Percentiles rank a stretch among this genome's conserved stretches.
These are phyloP conservation scores for Eupsilia transversa DNA, from an alignment of 2,888 invertebrate genomes.

Conservation along the genomic window DNA sequence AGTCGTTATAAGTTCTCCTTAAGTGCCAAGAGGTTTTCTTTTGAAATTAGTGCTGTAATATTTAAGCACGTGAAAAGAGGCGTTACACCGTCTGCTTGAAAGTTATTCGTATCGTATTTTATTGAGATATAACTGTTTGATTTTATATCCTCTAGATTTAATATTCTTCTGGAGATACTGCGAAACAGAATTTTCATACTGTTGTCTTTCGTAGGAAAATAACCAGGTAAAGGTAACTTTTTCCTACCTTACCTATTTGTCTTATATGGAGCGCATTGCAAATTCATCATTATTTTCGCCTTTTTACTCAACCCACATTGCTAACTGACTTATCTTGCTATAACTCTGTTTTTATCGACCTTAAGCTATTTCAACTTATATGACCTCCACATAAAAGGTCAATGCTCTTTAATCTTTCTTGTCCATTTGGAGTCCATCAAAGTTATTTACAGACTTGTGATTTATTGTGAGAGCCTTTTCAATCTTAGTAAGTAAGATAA, in stretches of 20 bases:
- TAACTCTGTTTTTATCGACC: constrained; percentile 16
- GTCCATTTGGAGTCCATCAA: constrained; percentile 37
- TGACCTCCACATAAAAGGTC: constrained; percentile 17
- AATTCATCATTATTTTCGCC: not conserved
- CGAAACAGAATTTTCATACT: not conserved
- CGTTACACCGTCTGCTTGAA: constrained; percentile 46
- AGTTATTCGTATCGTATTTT: constrained; percentile 43
- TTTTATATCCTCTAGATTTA: constrained; percentile 24
- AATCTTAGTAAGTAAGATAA: constrained; percentile 34
- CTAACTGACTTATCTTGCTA: not conserved
- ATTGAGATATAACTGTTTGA: constrained; percentile 18
- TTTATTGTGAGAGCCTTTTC: constrained; percentile 39
- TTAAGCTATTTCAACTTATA: constrained; percentile 18
- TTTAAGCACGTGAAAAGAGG: constrained; percentile 57
- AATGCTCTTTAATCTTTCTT: constrained; percentile 35
- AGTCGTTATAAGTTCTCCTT: constrained; percentile 67
- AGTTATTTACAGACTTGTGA: constrained; percentile 40
- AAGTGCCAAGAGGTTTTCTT: constrained; percentile 64
- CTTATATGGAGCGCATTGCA: not conserved
- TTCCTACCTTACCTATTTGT: not conserved
- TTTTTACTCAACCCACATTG: not conserved
- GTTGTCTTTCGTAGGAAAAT: not conserved
- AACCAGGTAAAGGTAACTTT: not conserved
- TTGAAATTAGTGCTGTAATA: constrained; percentile 66
- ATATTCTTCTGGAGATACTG: not conserved